A percentile compares a stretch with the other conserved stretches of the same genome.
phyloP scores from a whole-genome alignment of 2,113 vertebrate genomes.

The Trichechus manatus region DNA sequence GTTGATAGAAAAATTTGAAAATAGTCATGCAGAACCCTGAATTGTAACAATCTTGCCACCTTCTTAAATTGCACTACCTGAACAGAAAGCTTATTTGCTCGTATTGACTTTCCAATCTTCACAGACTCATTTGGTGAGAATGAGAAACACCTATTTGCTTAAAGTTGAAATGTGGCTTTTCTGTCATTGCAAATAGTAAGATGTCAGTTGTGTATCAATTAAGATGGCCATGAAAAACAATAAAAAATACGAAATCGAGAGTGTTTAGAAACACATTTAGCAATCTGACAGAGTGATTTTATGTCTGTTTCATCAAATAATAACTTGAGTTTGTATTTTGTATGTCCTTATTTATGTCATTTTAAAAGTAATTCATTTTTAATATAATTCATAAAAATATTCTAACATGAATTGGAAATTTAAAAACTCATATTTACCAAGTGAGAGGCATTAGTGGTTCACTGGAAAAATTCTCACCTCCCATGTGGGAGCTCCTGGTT shows the following conservation, averaged over 20 bases:
- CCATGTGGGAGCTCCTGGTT: neutral
- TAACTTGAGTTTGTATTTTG: neutral
- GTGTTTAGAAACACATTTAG: neutral
- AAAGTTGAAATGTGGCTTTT: neutral
- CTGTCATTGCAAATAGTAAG: neutral
- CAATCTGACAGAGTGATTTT: neutral
- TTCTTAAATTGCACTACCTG: neutral
- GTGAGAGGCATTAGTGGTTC: neutral
- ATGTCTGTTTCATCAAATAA: constrained; percentile 5
- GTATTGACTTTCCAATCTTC: neutral
- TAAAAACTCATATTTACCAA: neutral
- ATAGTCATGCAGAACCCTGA: neutral
- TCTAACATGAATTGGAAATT: neutral
- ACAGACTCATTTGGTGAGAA: neutral
- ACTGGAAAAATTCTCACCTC: neutral
- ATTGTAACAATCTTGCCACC: neutral
- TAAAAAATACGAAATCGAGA: constrained; percentile 20
- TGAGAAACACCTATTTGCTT: neutral
- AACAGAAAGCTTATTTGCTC: constrained; percentile 24
- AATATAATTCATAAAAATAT: neutral
- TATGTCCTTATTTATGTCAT: neutral
- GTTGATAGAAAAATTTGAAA: neutral
- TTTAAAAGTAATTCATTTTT: constrained; percentile 12
- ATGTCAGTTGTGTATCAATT: neutral
- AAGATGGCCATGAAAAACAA: neutral